A percentile compares a stretch with the other conserved stretches of the same genome.
Conservation (phyloP, 1,140 invertebrate species). For the Zaprionus taronus region DNA sequence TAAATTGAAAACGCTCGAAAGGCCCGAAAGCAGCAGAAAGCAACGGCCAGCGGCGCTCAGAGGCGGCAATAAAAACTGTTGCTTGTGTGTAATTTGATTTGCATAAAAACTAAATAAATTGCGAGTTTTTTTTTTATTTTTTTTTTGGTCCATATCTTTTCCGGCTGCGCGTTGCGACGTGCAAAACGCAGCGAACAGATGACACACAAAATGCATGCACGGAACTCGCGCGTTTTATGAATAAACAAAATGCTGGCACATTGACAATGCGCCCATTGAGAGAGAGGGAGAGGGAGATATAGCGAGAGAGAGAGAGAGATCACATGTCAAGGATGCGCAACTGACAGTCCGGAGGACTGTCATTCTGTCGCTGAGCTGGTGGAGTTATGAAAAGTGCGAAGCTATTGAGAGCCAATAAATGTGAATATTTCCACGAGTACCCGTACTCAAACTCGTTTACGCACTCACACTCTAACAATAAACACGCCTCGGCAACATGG, state of each 20-base stretch:
- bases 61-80: constrained; percentile 47
- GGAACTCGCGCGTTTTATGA: constrained; percentile 37
- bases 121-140: constrained; percentile 26
- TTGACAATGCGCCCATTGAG: constrained; percentile 29
- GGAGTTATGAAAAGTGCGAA: constrained; percentile 8
- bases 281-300: background rate
- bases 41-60: constrained; percentile 7
- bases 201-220: constrained; percentile 34
- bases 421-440: constrained; percentile 44
- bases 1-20: constrained; percentile 50
- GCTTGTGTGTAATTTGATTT: constrained; percentile 68
- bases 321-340: constrained; percentile 12
- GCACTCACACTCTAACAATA: constrained; percentile 33
- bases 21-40: constrained; percentile 2
- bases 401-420: constrained; percentile 69
- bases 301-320: background rate
- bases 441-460: background rate
- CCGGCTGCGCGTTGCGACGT: constrained; percentile 2
- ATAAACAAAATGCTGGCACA: constrained; percentile 64
- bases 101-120: constrained; percentile 76
- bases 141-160: constrained; percentile 9
- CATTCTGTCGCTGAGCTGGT: background rate
- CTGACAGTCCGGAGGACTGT: background rate
- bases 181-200: constrained; percentile 37
- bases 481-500: constrained; percentile 36